Percentiles rank a stretch among this genome's conserved stretches.
Conservation (phyloP, 2,113 vertebrate species). For the Oenanthe melanoleuca region DNA sequence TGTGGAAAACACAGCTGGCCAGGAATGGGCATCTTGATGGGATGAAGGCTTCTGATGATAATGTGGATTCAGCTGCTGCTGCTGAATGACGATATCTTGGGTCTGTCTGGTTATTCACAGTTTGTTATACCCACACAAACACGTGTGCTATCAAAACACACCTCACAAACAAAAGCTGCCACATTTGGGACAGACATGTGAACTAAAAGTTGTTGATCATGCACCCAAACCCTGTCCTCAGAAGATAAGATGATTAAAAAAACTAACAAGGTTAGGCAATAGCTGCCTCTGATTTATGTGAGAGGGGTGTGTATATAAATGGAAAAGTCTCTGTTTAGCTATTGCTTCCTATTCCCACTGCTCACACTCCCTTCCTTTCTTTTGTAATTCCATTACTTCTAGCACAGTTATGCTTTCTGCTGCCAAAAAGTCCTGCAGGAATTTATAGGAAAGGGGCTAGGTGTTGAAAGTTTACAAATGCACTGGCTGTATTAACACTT, state of each 20-base stretch:
- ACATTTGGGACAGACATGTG: neutral
- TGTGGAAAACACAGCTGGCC: neutral
- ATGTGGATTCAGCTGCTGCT: neutral
- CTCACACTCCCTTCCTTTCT: conserved; percentile 11
- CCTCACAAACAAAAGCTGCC: neutral
- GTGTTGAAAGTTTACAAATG: neutral
- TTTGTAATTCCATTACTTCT: neutral
- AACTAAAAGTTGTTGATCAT: neutral
- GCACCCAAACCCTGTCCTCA: neutral
- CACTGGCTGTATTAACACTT: neutral
- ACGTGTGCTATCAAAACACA: neutral
- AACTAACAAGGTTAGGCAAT: neutral
- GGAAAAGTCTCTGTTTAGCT: neutral
- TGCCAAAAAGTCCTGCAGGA: neutral
- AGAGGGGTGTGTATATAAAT: neutral
- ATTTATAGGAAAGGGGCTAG: neutral
- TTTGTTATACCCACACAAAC: neutral
- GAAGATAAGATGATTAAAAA: neutral
- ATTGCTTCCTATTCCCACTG: neutral
- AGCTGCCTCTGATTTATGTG: neutral
- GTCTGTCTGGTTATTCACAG: neutral
- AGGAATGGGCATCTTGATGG: neutral
- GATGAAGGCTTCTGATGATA: neutral
- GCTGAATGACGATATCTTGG: accelerated
- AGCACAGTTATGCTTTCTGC: neutral